Conservation (phyloP, 1,140 invertebrate species). For the Trichomalopsis sarcophagae region DNA sequence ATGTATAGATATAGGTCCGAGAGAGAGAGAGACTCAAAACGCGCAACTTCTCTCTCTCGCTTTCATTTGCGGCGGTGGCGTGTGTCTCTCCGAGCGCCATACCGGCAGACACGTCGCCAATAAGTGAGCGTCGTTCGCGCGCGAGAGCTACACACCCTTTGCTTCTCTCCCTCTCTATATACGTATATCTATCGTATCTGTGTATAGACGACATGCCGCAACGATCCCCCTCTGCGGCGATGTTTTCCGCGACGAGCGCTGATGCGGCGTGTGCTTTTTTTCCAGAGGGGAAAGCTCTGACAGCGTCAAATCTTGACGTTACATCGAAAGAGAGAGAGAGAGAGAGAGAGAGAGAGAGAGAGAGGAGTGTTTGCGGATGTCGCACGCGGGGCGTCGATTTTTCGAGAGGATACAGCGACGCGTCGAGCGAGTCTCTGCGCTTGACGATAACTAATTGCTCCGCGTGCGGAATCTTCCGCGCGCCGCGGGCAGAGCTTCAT, state of each 20-base stretch:
- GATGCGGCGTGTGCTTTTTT: background rate
- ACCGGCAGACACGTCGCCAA: slow-evolving; percentile 74
- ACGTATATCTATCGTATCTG: slow-evolving; percentile 6
- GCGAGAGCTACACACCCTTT: slow-evolving; percentile 66
- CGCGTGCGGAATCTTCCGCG: background rate
- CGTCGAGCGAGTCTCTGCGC: background rate
- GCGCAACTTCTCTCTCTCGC: slow-evolving; percentile 28
- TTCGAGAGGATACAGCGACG: background rate
- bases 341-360: background rate
- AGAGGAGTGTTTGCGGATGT: background rate
- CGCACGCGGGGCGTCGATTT: background rate
- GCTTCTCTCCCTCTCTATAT: slow-evolving; percentile 3
- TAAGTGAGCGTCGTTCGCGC: slow-evolving; percentile 74
- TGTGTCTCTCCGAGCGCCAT: slow-evolving; percentile 63
- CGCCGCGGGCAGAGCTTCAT: background rate
- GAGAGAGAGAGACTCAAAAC: background rate
- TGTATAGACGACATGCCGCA: slow-evolving; percentile 60
- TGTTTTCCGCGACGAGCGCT: background rate
- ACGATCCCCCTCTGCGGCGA: slow-evolving; percentile 49
- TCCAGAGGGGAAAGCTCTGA: slow-evolving; percentile 10
- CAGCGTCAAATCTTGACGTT: slow-evolving; percentile 34
- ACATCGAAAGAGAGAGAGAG: background rate
- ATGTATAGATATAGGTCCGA: background rate
- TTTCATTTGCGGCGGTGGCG: slow-evolving; percentile 42
- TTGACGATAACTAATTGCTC: slow-evolving; percentile 14